Percentiles rank a stretch among this genome's conserved stretches.
Evolutionary conservation across 2,888 invertebrate species (phyloP).

Genomic region (Drosophila sordidapex): DNA sequence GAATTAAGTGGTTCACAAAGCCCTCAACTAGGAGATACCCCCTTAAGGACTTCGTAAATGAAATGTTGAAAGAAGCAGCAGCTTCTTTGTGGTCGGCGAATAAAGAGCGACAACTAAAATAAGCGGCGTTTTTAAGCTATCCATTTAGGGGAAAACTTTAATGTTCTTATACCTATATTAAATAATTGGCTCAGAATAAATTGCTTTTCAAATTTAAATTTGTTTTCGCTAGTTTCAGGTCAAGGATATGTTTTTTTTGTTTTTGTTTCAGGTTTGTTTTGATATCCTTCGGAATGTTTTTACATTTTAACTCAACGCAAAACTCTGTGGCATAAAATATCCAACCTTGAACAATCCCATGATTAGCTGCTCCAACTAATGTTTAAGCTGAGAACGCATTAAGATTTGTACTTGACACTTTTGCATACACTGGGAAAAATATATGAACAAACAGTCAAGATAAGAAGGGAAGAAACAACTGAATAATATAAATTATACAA

Average conservation of each 20-base stretch:
- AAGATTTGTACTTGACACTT: background rate
- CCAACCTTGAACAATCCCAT: background rate
- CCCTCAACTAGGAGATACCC: conserved; percentile 1
- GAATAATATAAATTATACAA: background rate
- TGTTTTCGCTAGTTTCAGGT: background rate
- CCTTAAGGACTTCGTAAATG: background rate
- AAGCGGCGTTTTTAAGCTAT: background rate
- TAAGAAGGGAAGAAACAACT: background rate
- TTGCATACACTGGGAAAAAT: background rate
- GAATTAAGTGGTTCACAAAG: background rate
- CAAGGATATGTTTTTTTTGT: background rate
- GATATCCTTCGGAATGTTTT: background rate
- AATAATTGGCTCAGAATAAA: background rate
- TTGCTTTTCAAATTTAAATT: background rate
- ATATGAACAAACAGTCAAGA: background rate
- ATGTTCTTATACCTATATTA: background rate
- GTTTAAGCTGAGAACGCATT: background rate
- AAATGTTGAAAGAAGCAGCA: background rate
- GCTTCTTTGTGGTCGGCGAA: background rate
- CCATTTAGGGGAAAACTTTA: background rate
- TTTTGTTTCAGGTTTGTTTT: background rate
- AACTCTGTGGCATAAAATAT: background rate
- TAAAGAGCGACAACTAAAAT: background rate
- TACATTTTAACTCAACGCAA: background rate
- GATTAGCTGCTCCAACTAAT: background rate